phyloP scores from a whole-genome alignment of 2,797 vertebrate species.

The Lepilemur ruficaudatus region DNA sequence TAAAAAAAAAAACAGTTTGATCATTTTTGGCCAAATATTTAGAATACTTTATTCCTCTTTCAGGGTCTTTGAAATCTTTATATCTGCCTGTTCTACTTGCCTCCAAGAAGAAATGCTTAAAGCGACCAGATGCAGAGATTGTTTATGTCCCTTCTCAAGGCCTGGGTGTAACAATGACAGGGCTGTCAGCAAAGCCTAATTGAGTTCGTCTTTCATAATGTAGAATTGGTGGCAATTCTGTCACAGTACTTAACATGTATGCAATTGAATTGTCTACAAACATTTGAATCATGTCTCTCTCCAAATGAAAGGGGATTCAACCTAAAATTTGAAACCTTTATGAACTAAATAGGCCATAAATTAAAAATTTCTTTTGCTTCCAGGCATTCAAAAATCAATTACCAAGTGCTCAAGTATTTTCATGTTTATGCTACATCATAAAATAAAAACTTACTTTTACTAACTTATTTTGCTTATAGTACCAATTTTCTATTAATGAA shows the following conservation, averaged over 20 bases:
- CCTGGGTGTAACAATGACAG: not conserved
- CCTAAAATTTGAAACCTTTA: conserved; percentile 38
- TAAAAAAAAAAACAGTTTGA: not conserved
- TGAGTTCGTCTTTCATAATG: not conserved
- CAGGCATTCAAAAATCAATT: conserved; percentile 57
- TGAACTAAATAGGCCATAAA: not conserved
- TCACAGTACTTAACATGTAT: not conserved
- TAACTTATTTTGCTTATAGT: conserved; percentile 36
- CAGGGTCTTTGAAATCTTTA: not conserved
- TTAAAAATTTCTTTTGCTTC: conserved; percentile 59
- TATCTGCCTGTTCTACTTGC: not conserved
- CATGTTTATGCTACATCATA: conserved; percentile 39
- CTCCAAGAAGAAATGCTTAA: not conserved
- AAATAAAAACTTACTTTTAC: conserved; percentile 48
- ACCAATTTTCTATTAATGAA: conserved; percentile 43
- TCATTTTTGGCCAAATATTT: not conserved
- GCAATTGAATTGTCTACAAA: not conserved
- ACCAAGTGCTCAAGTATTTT: conserved; percentile 7
- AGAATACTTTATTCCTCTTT: not conserved
- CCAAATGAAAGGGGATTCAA: not conserved
- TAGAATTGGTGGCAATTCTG: not conserved
- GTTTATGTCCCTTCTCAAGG: not conserved
- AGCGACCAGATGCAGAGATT: not conserved
- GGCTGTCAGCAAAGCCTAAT: not conserved
- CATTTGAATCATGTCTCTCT: not conserved